phyloP scores from a whole-genome alignment of 2,797 vertebrate genomes.

The Scyliorhinus canicula region DNA sequence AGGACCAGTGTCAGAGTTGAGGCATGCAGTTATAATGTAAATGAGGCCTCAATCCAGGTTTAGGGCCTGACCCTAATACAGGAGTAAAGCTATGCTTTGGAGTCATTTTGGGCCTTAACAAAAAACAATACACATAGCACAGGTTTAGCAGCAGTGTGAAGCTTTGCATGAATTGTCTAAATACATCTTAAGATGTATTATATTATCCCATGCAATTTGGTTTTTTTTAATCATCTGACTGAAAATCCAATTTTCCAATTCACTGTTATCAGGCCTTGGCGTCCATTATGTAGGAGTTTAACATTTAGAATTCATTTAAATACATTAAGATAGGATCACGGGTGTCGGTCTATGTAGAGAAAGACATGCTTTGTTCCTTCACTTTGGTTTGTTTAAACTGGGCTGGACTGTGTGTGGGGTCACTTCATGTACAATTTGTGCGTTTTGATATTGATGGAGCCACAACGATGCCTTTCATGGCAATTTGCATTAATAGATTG shows the following conservation, averaged over 20 bases:
- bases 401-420: neutral
- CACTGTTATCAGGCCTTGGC: neutral
- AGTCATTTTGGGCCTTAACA: too few relatives aligned
- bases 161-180: neutral
- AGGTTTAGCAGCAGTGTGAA: neutral
- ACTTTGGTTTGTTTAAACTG: neutral
- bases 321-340: conserved; percentile 2
- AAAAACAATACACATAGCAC: neutral
- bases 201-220: neutral
- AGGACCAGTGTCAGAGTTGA: neutral
- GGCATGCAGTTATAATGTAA: neutral
- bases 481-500: neutral
- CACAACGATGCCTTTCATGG: neutral
- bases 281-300: too few relatives aligned
- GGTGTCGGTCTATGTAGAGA: neutral
- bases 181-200: neutral
- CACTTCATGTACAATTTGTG: neutral
- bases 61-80: neutral
- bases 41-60: neutral
- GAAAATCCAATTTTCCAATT: neutral
- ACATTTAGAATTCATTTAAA: neutral
- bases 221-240: neutral
- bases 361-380: neutral
- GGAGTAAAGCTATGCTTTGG: neutral
- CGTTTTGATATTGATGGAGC: neutral